Percentiles rank a stretch among this genome's conserved stretches.
Conservation (phyloP, 2,113 vertebrate species). For the Tapirus terrestris region DNA sequence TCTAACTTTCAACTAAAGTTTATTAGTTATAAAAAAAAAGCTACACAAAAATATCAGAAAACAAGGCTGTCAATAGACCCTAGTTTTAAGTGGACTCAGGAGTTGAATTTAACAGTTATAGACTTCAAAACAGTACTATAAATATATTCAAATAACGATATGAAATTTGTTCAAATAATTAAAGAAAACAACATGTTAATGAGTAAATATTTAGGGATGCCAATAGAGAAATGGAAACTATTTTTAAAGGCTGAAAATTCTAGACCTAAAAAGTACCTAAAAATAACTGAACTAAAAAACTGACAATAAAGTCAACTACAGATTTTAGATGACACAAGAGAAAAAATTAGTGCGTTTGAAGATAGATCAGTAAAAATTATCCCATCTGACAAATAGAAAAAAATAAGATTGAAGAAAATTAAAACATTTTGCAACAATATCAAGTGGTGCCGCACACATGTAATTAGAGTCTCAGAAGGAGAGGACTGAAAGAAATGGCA, state of each 20-base stretch:
- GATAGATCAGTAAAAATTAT: neutral
- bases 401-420: neutral
- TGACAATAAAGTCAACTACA: neutral
- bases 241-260: neutral
- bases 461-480: neutral
- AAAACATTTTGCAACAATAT: neutral
- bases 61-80: neutral
- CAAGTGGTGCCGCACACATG: neutral
- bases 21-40: neutral
- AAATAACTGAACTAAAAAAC: neutral
- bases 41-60: neutral
- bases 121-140: neutral
- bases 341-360: neutral
- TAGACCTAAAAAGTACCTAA: neutral
- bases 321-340: neutral
- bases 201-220: neutral
- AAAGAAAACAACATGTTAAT: neutral
- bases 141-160: neutral
- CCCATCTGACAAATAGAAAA: neutral
- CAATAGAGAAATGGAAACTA: neutral
- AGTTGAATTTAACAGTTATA: neutral
- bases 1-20: neutral
- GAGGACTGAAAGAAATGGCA: neutral
- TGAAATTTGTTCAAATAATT: neutral
- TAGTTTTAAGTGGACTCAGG: neutral